Evolutionary conservation across 2,888 invertebrate genomes (phyloP), one percentile per base, ranked within the genome.

Genomic region (Eupelmus urozonus): DNA sequence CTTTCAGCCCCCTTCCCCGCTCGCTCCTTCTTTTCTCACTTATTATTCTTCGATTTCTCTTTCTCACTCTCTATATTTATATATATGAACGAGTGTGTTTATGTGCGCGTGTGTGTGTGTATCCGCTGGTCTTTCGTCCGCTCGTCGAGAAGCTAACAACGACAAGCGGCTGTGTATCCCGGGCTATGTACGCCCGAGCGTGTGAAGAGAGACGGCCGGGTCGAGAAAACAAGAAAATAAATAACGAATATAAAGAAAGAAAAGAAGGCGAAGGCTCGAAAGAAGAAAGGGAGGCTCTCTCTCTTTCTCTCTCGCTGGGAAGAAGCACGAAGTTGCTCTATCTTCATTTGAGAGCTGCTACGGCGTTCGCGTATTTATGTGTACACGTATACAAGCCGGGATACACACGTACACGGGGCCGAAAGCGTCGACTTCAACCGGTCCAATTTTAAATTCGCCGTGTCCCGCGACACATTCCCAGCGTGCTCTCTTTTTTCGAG

Each of bases 71-170:
- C 73, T n/a, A 40, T 27, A 42, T 66, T 51, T 57, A n/a, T n/a
- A n/a, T n/a, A n/a, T n/a, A n/a, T n/a, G n/a, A n/a, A n/a, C n/a
- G 3, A 16, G 49, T 11, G 3, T 49, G 16, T 49, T 3, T 49
- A 49, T 49, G 3, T 49, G 3, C 9, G 34, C 9, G 34, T 70
- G 63, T 42, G 62, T 60, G 25, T 67, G 59, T 51, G 40, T 76
- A 76, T 72, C 78, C 63, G 55, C 62, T 29, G 57, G 45, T 71
- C 60, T 29, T 53, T 53, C 29, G 62, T 66, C 16, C 69, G n/a
- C 70, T 76, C 57, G 55, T 72, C 42, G 79, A 76, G 75, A 45
- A 69, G 55, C 65, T 71, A 71, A 66, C 72, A 75, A 67, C 70
- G 81, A 71, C 69, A 73, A 78, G 69, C 63, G 18, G 60, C 67